Percentiles rank a stretch among this genome's conserved stretches.
phyloP scores from a whole-genome alignment of 2,888 invertebrate genomes.

The Microplitis deprimator region DNA sequence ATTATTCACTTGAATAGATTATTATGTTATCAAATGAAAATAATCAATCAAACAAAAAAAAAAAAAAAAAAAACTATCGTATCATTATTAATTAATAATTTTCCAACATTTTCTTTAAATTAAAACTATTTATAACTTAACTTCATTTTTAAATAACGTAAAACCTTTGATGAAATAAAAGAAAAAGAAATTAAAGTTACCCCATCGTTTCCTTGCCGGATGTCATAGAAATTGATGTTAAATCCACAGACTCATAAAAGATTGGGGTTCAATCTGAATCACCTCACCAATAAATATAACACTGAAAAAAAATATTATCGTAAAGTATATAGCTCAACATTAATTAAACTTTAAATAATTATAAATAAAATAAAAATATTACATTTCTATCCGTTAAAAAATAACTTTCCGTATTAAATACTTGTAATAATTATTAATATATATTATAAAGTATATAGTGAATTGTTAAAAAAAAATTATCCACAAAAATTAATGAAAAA shows the following conservation, averaged over 20 bases:
- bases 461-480: slow-evolving; percentile 35
- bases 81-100: not conserved
- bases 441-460: slow-evolving; percentile 8
- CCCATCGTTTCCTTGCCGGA: slow-evolving; percentile 88
- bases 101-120: not conserved
- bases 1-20: slow-evolving; percentile 26
- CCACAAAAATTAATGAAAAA: slow-evolving; percentile 49
- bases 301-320: slow-evolving; percentile 37
- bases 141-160: not conserved
- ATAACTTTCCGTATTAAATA: slow-evolving; percentile 3
- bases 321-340: slow-evolving; percentile 25
- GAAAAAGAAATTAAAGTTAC: slow-evolving; percentile 72
- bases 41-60: not conserved
- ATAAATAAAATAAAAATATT: not conserved
- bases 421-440: slow-evolving; percentile 10
- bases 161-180: slow-evolving; percentile 14
- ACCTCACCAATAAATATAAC: slow-evolving; percentile 29
- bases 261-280: slow-evolving; percentile 48
- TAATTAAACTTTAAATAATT: slow-evolving; percentile 8
- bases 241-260: slow-evolving; percentile 60
- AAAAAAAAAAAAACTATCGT: slow-evolving; percentile 2
- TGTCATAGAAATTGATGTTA: slow-evolving; percentile 75
- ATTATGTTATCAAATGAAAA: slow-evolving; percentile 15
- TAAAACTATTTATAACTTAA: not conserved
- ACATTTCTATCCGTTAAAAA: slow-evolving; percentile 1